Evolutionary conservation across 2,113 vertebrate genomes (phyloP), one percentile per base, ranked within the genome.

Genomic region (Rhadina sibilatrix): DNA sequence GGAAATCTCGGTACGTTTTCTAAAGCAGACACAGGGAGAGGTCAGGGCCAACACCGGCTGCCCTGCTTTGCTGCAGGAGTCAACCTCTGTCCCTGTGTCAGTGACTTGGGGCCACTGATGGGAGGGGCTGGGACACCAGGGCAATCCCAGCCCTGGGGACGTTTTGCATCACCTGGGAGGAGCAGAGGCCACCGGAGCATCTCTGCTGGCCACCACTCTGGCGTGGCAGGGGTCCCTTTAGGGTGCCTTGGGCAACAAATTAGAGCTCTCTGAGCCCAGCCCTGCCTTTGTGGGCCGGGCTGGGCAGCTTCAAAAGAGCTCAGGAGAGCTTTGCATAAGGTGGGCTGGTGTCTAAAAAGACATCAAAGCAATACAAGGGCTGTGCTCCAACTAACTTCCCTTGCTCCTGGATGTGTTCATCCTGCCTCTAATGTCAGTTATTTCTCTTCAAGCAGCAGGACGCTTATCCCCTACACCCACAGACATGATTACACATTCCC

Each of bases 1-100:
- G 98, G 97, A 99, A 99, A 97, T 99, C 99, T 46, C 99, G 98
- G 93, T 99, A 99, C n/a, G 98, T 99, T 98, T 99, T 99, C 99
- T 99, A 66, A 5, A 90, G 92, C 5, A 12, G 65, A 75, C 28
- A 71, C 74, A 49, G 50, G 57, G 31, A 59, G 38, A 49, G 38
- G 59, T 95, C 70, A 93, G 57, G 47, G 66, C 68, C 2, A 3
- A 8, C 37, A 15, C 5, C 4, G 2, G 69, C 72, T 64, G 19
- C 42, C 69, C 20, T 0, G 12, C 61, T 42, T 12, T 5, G 4
- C 72, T 4, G 15, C 59, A 14, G 42, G 19, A n/a, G 12, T 3
- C 63, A 47, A 1, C 27, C 49, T 1, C 2, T 40, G 60, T 5
- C 31, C 30, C 40, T 4, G 11, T 2, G 24, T 37, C 7, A 1